These are phyloP conservation scores for Caenorhabditis wallacei DNA, from an alignment of 2,888 invertebrate species.

Conservation along the genomic window DNA sequence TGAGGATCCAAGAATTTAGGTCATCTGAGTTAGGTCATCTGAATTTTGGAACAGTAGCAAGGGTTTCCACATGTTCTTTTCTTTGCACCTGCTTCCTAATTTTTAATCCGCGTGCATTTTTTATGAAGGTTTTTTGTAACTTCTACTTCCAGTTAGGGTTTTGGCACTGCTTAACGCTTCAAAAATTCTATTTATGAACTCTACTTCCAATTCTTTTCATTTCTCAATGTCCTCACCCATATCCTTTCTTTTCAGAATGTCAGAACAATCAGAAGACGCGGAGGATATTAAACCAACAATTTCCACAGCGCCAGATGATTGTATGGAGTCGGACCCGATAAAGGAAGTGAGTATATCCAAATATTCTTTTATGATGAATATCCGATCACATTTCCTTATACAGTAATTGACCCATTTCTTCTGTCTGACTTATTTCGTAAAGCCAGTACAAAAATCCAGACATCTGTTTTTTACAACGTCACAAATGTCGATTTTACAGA, in stretches of 20 bases:
- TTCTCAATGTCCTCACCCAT: neutral
- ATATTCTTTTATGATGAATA: neutral
- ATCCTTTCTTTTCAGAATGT: constrained; percentile 40
- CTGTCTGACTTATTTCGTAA: neutral
- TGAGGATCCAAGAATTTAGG: too few relatives aligned
- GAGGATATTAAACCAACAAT: constrained; percentile 55
- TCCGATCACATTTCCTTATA: neutral
- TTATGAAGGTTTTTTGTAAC: too few relatives aligned
- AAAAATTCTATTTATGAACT: too few relatives aligned
- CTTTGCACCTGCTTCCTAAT: too few relatives aligned
- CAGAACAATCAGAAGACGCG: constrained; percentile 56
- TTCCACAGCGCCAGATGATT: constrained; percentile 49
- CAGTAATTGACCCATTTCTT: too few relatives aligned
- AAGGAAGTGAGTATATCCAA: constrained; percentile 45
- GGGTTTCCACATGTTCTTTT: too few relatives aligned
- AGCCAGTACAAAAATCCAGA: neutral
- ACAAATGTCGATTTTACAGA: constrained; percentile 37
- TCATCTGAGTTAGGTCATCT: too few relatives aligned
- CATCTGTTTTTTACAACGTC: neutral
- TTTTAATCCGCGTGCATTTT: too few relatives aligned
- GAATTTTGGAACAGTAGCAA: too few relatives aligned
- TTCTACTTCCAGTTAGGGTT: too few relatives aligned
- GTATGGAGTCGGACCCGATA: constrained; percentile 62
- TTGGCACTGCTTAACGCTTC: too few relatives aligned
- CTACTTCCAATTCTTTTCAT: too few relatives aligned